Evolutionary conservation across 2,888 invertebrate genomes (phyloP), one percentile per base, ranked within the genome.

Genomic region (Rhingia campestris): DNA sequence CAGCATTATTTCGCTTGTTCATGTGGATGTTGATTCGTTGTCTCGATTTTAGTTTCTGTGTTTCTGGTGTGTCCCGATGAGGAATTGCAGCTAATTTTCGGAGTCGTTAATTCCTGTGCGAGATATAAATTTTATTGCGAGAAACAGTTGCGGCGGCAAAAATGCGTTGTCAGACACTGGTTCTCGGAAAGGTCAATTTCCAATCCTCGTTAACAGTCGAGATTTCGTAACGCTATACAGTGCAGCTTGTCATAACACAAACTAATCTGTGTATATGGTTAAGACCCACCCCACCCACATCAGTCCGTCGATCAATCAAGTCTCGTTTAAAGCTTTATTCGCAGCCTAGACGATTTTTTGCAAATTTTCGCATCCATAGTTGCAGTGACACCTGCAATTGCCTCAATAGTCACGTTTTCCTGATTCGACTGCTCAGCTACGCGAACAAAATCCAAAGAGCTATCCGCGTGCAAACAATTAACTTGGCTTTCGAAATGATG

Each of bases 91-190:
- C 76, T 61, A 76, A 76, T 76, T 76, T 76, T 61, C 76, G 6
- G 67, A 69, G 67, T 61, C 76, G 67, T 76, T 76, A 76, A 76
- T 37, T 76, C 61, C 67, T 32, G 61, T 32, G 61, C 4, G 30
- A 37, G 61, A 35, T 45, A 45, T 67, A 69, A 69, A 63, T 39
- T 63, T 70, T 49, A 63, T 56, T 39, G 54, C 69, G 37, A 69
- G 33, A 35, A 39, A 49, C 49, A 56, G 39, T 66, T 51, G 58
- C 35, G 30, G 58, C 6, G 35, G 14, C 49, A 22, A 33, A 6
- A 54, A 56, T 53, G 4, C 45, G 35, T 43, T 10, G 22, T 49
- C 4, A 32, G 32, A 12, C 43, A 30, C 30, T 41, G 14, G 22
- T 45, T 47, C 10, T 4, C 9, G 54, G 3, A 30, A n/a, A n/a